Evolutionary conservation across 2,797 vertebrate species (phyloP).

Genomic region (Glyptemys insculpta): DNA sequence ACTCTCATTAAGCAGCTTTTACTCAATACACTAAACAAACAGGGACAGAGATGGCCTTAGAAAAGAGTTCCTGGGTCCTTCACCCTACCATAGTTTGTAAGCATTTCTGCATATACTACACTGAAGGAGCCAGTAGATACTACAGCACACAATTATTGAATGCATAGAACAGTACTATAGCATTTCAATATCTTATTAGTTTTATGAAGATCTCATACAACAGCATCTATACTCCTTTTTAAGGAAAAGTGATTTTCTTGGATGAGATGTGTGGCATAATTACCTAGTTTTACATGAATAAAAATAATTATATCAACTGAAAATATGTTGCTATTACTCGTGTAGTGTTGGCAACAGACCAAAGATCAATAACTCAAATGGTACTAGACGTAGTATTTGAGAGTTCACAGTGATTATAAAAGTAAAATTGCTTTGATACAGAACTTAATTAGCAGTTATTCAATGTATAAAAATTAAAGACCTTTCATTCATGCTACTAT

Average conservation of each 20-base stretch:
- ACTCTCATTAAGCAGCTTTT: background rate
- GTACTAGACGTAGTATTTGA: slow-evolving; percentile 66
- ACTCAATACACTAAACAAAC: background rate
- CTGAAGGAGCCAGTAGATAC: slow-evolving; percentile 20
- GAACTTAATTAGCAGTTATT: slow-evolving; percentile 48
- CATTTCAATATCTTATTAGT: background rate
- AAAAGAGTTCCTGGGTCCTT: background rate
- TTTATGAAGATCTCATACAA: slow-evolving; percentile 38
- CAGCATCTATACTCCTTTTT: slow-evolving; percentile 29
- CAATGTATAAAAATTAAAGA: slow-evolving; percentile 35
- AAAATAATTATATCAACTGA: background rate
- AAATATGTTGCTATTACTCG: slow-evolving; percentile 51
- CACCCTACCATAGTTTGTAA: background rate
- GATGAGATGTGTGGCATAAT: slow-evolving; percentile 33
- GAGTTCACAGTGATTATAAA: slow-evolving; percentile 74
- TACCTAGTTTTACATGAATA: slow-evolving; percentile 1
- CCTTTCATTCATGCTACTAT: slow-evolving; percentile 37
- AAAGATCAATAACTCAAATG: slow-evolving; percentile 60
- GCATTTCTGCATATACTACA: background rate
- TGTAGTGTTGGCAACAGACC: slow-evolving; percentile 50
- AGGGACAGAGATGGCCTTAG: background rate
- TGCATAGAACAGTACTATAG: slow-evolving; percentile 15
- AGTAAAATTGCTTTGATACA: slow-evolving; percentile 64
- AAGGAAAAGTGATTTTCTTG: background rate
- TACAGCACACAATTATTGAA: background rate